Evolutionary conservation across 2,797 vertebrate species (phyloP), one percentile per base, ranked within the genome.

Genomic region (Sebastes miniatus): DNA sequence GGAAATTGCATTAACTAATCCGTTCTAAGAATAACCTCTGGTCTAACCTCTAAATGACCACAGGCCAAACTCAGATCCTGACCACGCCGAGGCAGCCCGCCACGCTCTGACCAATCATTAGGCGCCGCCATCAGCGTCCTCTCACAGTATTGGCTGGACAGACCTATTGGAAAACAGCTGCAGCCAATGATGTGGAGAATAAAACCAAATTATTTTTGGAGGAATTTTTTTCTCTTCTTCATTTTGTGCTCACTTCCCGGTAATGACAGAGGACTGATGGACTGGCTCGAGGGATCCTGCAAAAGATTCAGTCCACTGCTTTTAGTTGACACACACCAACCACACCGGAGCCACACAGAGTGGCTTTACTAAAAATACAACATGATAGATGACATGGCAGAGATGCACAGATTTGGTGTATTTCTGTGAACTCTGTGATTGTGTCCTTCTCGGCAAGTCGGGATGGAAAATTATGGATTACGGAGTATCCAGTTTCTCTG

Each of bases 231-330:
- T 36, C 80, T 81, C 81, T 81, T 81, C 69, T 61, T 69, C 57
- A 69, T 81, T 85, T 69, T 76, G 18, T 87, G 64, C 79, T 88
- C 58, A 59, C 73, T 52, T 91, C 80, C 75, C 76, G 63, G 77
- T 93, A 94, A 94, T 94, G 89, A 93, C 86, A 95, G 92, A 87
- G 90, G 73, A 76, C 65, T 80, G 88, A 86, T 84, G 84, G 77
- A 89, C 88, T 79, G 91, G 88, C 87, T 84, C 2, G 56, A 89
- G 62, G 72, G 79, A 81, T 65, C 80, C 84, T 71, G 72, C 64
- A 25, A 85, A 78, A 78, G 80, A 85, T 81, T 64, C 31, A 80
- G 87, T 87, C 87, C 83, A 78, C 84, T 86, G 78, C 83, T 90
- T 88, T 91, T 39, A 86, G 79, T 89, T 79, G 80, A 85, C 85